Conservation (phyloP, 2,113 vertebrate species). For the Tragelaphus scriptus region DNA sequence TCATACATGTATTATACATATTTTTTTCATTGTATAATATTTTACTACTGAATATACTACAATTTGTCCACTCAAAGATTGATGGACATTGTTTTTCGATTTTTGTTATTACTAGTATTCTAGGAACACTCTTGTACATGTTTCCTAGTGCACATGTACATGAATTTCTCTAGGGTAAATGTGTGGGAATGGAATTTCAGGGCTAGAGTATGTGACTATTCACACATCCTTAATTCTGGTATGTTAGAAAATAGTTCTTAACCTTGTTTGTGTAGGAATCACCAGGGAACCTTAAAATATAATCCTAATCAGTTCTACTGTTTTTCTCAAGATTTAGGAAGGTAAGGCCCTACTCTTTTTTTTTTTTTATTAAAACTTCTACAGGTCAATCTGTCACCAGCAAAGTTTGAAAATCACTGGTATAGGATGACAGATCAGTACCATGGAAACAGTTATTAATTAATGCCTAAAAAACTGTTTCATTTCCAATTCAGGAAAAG, state of each 20-base stretch:
- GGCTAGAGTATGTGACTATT: not conserved
- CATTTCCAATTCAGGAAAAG: constrained; percentile 13
- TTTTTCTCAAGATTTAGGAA: not conserved
- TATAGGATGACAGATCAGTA: not conserved
- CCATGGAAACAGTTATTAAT: not conserved
- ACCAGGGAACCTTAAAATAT: not conserved
- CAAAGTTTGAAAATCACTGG: not conserved
- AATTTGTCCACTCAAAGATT: not conserved
- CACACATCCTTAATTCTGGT: not conserved
- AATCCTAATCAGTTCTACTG: not conserved
- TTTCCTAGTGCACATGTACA: not conserved
- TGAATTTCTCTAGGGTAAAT: not conserved
- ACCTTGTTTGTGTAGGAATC: not conserved
- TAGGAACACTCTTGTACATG: not conserved
- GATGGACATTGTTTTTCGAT: not conserved
- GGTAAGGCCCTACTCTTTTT: not conserved
- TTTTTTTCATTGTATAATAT: not conserved
- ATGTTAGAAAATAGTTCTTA: not conserved
- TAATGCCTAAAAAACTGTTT: not conserved
- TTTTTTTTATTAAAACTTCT: not conserved
- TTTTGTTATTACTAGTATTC: not conserved
- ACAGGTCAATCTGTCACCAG: not conserved
- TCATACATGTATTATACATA: not conserved
- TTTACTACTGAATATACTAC: not conserved
- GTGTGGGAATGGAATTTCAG: not conserved